phyloP scores from a whole-genome alignment of 2,888 invertebrate species.

The Microctonus brassicae region DNA sequence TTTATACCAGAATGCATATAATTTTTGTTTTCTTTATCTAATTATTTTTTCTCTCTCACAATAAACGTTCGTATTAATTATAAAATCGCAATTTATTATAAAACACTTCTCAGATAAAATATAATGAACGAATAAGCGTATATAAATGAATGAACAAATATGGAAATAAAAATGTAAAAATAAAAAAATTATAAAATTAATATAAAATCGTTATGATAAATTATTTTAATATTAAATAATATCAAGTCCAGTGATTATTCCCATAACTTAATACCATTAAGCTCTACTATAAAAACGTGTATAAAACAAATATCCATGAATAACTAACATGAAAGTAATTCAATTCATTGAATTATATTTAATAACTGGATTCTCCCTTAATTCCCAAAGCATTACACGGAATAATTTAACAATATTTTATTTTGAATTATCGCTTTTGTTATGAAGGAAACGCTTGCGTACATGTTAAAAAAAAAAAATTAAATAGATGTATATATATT shows the following conservation, averaged over 20 bases:
- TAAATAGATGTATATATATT: background rate
- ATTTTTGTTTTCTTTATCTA: background rate
- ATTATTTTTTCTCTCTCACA: background rate
- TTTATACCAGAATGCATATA: background rate
- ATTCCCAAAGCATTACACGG: conserved; percentile 20
- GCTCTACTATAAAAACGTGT: background rate
- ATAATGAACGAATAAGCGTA: background rate
- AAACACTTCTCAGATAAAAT: background rate
- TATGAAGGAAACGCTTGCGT: conserved; percentile 20
- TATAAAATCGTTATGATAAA: background rate
- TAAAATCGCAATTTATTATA: background rate
- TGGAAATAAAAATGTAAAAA: background rate
- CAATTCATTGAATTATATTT: conserved; percentile 31
- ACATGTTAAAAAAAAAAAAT: conserved; percentile 7
- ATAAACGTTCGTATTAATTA: background rate
- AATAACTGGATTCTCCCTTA: conserved; percentile 18
- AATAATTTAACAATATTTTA: conserved; percentile 35
- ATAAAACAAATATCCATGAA: background rate
- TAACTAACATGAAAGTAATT: conserved; percentile 28
- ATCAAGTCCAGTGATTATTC: background rate
- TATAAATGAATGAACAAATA: background rate
- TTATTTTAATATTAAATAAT: background rate
- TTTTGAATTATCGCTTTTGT: conserved; percentile 35
- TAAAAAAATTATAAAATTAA: background rate
- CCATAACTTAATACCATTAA: too few species aligned